These are phyloP conservation scores for Eumerus sabulonum DNA, from an alignment of 2,888 invertebrate species.

Conservation along the genomic window DNA sequence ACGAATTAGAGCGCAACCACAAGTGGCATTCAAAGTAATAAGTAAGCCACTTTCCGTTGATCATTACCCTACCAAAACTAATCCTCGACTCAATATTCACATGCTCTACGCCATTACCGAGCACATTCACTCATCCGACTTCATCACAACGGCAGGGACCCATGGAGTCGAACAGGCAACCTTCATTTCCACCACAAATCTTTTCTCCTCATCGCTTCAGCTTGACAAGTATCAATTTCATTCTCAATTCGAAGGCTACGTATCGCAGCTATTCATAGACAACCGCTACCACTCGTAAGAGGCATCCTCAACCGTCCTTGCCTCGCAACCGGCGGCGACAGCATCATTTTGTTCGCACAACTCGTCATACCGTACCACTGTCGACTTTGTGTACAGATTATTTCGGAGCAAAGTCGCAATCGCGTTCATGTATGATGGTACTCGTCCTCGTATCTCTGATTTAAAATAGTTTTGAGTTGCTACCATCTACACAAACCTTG, in stretches of 20 bases:
- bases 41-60: constrained; percentile 6
- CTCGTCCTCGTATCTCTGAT: constrained; percentile 37
- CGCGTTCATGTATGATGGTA: constrained; percentile 35
- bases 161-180: neutral
- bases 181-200: neutral
- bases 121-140: neutral
- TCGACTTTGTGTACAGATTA: constrained; percentile 34
- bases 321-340: neutral
- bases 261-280: constrained; percentile 31
- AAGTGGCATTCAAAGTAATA: neutral
- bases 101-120: constrained; percentile 20
- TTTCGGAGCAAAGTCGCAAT: constrained; percentile 52
- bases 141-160: neutral
- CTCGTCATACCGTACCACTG: neutral
- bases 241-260: constrained; percentile 33
- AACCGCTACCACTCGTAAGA: neutral
- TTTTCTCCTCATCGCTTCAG: constrained; percentile 11
- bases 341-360: constrained; percentile 20
- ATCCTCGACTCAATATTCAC: constrained; percentile 25
- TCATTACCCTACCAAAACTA: neutral
- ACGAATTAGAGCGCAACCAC: neutral
- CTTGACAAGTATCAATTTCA: constrained; percentile 40
- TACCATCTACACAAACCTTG: neutral
- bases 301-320: neutral
- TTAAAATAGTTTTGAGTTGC: constrained; percentile 55